Evolutionary conservation across 2,113 vertebrate genomes (phyloP).

Genomic region (Caranx ignobilis): DNA sequence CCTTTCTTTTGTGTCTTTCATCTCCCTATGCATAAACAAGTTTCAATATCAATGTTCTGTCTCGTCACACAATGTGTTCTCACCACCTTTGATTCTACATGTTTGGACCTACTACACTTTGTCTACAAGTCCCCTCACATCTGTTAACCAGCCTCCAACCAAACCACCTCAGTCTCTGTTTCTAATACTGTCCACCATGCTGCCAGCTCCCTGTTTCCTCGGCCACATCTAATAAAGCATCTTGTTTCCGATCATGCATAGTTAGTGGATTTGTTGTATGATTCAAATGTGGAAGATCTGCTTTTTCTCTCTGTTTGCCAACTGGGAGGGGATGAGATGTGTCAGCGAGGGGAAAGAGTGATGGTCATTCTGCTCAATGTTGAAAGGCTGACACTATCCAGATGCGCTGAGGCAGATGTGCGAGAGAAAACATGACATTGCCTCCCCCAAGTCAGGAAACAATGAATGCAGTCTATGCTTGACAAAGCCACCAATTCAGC

Average conservation of each 20-base stretch:
- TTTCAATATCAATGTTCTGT: background rate
- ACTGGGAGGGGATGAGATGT: conserved; percentile 62
- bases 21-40: no score
- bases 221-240: conserved; percentile 73
- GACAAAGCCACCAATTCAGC: conserved; percentile 64
- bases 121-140: conserved; percentile 53
- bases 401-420: conserved; percentile 83
- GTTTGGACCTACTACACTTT: conserved; percentile 5
- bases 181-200: conserved; percentile 49
- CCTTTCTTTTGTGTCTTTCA: no score
- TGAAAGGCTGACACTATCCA: conserved; percentile 80
- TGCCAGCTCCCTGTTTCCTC: conserved; percentile 37
- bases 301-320: conserved; percentile 35
- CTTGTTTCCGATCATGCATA: conserved; percentile 66
- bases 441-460: conserved; percentile 60
- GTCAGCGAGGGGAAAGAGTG: conserved; percentile 70
- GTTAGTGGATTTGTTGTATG: conserved; percentile 78
- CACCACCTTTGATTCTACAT: background rate
- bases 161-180: conserved; percentile 45
- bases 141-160: conserved; percentile 61
- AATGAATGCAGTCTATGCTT: conserved; percentile 71
- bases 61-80: background rate
- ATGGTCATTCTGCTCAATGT: conserved; percentile 66
- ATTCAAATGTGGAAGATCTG: conserved; percentile 70
- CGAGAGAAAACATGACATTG: conserved; percentile 67